Evolutionary conservation across 2,113 vertebrate species (phyloP), one percentile per base, ranked within the genome.

Genomic region (Platichthys flesus): DNA sequence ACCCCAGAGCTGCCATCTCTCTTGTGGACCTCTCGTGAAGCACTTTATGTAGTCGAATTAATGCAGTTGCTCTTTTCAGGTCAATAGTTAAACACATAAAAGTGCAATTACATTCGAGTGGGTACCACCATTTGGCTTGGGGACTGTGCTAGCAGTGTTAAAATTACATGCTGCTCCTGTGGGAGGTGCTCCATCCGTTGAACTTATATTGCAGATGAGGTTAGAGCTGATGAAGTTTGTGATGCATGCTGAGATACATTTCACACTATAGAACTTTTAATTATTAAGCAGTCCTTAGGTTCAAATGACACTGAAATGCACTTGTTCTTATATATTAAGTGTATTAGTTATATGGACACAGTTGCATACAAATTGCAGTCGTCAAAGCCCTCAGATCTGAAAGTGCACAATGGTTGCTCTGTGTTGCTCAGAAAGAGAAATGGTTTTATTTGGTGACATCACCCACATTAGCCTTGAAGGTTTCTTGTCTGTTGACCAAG

Each of bases 21-120:
- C 82, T 81, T 54, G 79, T 87, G 85, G 89, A 84, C 82, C 75
- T 81, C 85, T 88, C 64, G 23, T 89, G 76, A 85, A 93, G 81
- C 66, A 21, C 68, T 91, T 92, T 74, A 91, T 93, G 81, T 76
- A 78, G 81, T 82, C 67, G 77, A 93, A 91, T 90, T 85, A 92
- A 91, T 90, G 89, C 87, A 89, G 90, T 92, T 94, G 94, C 94
- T 94, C 92, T 94, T 94, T 94, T 93, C 92, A 91, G 93, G 93
- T 95, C 92, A 94, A 85, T 90, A 92, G 93, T 94, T 94, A 92
- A 93, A 93, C 90, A 92, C 92, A 92, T 94, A 92, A 94, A 94
- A 92, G 87, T 87, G 78, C 92, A 93, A 93, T 94, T 92, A 90
- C 86, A 89, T 91, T 90, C 89, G 89, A 93, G 92, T 90, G 86